These are phyloP conservation scores for Cotesia chilonis DNA, from an alignment of 1,140 invertebrate species.

Conservation along the genomic window DNA sequence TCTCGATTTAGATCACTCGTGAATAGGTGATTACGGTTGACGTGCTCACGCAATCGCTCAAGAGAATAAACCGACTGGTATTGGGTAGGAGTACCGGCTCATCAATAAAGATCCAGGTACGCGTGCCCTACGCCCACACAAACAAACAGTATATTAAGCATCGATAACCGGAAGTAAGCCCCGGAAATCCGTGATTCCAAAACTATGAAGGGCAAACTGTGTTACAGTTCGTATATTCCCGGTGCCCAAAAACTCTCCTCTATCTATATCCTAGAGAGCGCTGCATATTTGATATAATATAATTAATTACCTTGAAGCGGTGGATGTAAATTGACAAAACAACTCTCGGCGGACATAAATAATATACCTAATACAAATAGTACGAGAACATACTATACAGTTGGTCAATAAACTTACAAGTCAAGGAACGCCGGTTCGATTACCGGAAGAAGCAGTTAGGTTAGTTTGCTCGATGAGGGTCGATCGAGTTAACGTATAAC, in stretches of 20 bases:
- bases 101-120: slow-evolving; percentile 33
- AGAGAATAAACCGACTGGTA: slow-evolving; percentile 5
- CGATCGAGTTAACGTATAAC: slow-evolving; percentile 57
- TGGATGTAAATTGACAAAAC: no score
- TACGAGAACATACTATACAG: no score
- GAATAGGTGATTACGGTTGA: slow-evolving; percentile 19
- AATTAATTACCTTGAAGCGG: no score
- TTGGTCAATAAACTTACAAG: slow-evolving; percentile 24
- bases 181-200: not conserved
- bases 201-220: no score
- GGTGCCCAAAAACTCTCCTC: no score
- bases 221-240: no score
- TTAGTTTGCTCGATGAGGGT: slow-evolving; percentile 49
- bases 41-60: slow-evolving; percentile 31
- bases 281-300: no score
- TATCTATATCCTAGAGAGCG: no score
- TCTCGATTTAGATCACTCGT: slow-evolving; percentile 33
- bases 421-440: slow-evolving; percentile 45
- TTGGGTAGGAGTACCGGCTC: slow-evolving; percentile 1
- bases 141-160: not conserved
- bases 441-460: slow-evolving; percentile 48
- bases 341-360: no score
- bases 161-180: slow-evolving; percentile 9
- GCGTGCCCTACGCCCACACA: no score
- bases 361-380: no score